Evolutionary conservation across 64 coral and sea anemone genomes (phyloP).

Genomic region (Montipora cactus): DNA sequence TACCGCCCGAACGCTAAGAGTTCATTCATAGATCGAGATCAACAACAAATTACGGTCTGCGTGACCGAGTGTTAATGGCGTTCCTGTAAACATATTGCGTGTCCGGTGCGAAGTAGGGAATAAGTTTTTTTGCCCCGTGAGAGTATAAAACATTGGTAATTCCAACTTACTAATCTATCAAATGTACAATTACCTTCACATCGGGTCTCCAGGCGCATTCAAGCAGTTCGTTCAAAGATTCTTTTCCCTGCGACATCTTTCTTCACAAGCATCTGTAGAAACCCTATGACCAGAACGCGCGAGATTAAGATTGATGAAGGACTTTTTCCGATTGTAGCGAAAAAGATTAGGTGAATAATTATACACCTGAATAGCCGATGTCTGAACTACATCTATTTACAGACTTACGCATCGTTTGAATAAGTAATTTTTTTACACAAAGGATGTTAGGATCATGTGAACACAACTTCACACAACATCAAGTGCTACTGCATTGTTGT

Average conservation of each 20-base stretch:
- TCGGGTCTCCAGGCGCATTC: constrained; percentile 42
- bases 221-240: constrained; percentile 7
- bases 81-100: not conserved
- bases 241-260: constrained; percentile 32
- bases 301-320: not conserved
- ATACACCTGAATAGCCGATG: constrained; percentile 6
- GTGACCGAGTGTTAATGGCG: not conserved
- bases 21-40: not conserved
- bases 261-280: not conserved
- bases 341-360: not conserved
- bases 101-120: not conserved
- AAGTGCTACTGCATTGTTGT: not conserved
- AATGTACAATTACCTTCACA: constrained; percentile 26
- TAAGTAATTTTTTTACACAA: constrained; percentile 29
- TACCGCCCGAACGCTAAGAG: not conserved
- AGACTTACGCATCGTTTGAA: constrained; percentile 47
- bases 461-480: not conserved
- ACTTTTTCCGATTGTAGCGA: not conserved
- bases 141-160: not conserved
- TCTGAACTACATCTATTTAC: constrained; percentile 13
- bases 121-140: no score
- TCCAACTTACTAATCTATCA: not conserved
- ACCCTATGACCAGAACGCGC: not conserved
- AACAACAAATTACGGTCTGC: not conserved
- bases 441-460: not conserved